Evolutionary conservation across 2,113 vertebrate species (phyloP), one percentile per base, ranked within the genome.

Genomic region (Poecilia latipinna): DNA sequence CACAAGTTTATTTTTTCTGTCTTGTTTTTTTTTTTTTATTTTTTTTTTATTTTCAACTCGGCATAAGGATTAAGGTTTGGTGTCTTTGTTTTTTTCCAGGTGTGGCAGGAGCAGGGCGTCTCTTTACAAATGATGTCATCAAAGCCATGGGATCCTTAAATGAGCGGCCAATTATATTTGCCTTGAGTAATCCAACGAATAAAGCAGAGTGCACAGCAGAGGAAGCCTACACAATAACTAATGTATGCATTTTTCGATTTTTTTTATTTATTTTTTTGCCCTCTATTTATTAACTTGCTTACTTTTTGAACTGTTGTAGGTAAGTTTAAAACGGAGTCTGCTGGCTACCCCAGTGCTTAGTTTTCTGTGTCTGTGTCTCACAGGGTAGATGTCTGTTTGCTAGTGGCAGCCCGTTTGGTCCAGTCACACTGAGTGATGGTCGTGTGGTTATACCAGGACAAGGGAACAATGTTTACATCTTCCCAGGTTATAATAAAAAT

Each of bases 401-500:
- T 75, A 99, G 97, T 2, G 98, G 98, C 33, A 99, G 97, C 76
- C 98, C 98, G 0, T 99, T 99, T 2, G 95, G 84, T 48, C 93
- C 95, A 1, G 98, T 99, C 72, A 96, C 93, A 60, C 91, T 99
- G 67, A 91, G 86, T 19, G 94, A 99, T 3, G 97, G 97, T 0
- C 92, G 94, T 1, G 89, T 95, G 64, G 93, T 97, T 83, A 97
- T 91, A 8, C 96, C 98, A 0, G 98, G 97, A 66, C 98, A 99
- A 85, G 97, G 98, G 10, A 99, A 99, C 93, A 99, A 99, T 0
- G 97, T 96, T 0, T 99, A 99, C 71, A 98, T 99, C 75, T 99
- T 99, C 22, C 98, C 98, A 95, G 98, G 98, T 98, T n/a, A 79
- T 89, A 32, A 70, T 33, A 42, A 61, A 63, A 17, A 28, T 13